A percentile compares a stretch with the other conserved stretches of the same genome.
phyloP scores from a whole-genome alignment of 2,113 vertebrate genomes.

The Austrofundulus limnaeus region DNA sequence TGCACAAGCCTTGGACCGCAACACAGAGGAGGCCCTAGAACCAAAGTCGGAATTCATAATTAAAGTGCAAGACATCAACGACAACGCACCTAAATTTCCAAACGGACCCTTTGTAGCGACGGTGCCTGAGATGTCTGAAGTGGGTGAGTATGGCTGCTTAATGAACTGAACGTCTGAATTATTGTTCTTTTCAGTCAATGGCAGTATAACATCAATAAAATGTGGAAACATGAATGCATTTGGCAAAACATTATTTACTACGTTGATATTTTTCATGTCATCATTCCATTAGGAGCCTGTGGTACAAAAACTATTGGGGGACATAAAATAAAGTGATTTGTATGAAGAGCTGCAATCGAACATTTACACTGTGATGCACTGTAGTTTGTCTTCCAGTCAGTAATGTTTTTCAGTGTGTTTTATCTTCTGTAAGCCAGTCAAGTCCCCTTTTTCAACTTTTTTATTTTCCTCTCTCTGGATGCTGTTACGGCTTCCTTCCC shows the following conservation, averaged over 20 bases:
- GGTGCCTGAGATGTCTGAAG: constrained; percentile 97
- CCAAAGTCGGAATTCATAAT: constrained; percentile 98
- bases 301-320: not conserved
- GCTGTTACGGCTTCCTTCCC: constrained; percentile 50
- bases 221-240: constrained; percentile 4
- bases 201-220: constrained; percentile 5
- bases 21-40: constrained; percentile 92
- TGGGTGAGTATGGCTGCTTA: constrained; percentile 84
- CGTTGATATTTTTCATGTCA: constrained; percentile 7
- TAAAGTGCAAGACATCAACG: constrained; percentile 98
- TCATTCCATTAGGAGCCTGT: constrained; percentile 6
- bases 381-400: constrained; percentile 21
- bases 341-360: constrained; percentile 23
- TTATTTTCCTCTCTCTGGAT: constrained; percentile 23
- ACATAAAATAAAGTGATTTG: constrained; percentile 4
- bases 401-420: constrained; percentile 47
- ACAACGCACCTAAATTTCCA: constrained; percentile 95
- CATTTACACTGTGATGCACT: constrained; percentile 11
- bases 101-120: constrained; percentile 91
- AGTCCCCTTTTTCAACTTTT: constrained; percentile 54
- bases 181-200: constrained; percentile 4
- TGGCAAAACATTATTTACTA: constrained; percentile 4
- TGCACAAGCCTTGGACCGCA: constrained; percentile 91
- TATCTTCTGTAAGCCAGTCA: constrained; percentile 50
- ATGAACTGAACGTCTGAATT: constrained; percentile 20